Percentiles rank a stretch among this genome's conserved stretches.
phyloP scores from a whole-genome alignment of 2,113 vertebrate species.

The Connochaetes taurinus region DNA sequence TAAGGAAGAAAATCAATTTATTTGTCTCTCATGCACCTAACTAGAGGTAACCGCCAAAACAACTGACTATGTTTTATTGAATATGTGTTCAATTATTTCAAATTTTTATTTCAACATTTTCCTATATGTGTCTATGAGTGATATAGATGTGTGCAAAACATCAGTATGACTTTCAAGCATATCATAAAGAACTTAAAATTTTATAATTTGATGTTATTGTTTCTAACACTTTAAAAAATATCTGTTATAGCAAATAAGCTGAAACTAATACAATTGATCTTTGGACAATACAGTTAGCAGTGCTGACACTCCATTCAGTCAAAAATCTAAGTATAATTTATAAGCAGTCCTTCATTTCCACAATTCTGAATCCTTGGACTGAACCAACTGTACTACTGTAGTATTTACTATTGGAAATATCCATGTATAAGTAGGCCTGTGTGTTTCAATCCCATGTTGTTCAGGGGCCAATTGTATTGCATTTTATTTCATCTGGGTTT shows the following conservation, averaged over 20 bases:
- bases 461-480: not conserved
- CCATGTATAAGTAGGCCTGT: not conserved
- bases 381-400: not conserved
- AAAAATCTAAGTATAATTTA: not conserved
- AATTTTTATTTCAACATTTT: not conserved
- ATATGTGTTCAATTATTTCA: not conserved
- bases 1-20: not conserved
- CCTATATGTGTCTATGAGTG: not conserved
- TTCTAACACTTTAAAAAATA: not conserved
- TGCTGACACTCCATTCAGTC: not conserved
- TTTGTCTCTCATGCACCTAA: not conserved
- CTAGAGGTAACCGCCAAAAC: not conserved
- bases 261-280: not conserved
- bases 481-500: not conserved
- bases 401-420: not conserved
- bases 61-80: not conserved
- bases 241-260: not conserved
- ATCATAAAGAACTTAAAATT: not conserved
- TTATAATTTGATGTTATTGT: not conserved
- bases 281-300: not conserved
- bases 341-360: not conserved
- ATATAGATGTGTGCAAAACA: not conserved
- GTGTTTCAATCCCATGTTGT: not conserved
- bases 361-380: not conserved
- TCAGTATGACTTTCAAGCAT: not conserved